Base-by-base conservation (phyloP, 2,797 vertebrate species). In the Glyptemys insculpta region DNA sequence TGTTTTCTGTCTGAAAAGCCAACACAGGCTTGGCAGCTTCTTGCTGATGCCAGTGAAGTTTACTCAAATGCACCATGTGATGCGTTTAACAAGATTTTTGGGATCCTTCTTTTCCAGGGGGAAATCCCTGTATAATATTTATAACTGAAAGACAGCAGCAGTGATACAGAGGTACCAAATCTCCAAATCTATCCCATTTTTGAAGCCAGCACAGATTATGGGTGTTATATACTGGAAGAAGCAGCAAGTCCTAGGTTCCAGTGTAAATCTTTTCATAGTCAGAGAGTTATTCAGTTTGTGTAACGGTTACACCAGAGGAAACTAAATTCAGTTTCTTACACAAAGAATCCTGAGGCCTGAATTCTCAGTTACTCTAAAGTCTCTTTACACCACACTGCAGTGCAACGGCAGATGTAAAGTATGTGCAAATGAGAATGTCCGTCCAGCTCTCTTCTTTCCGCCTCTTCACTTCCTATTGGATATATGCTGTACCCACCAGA, bases 1-100 rank as follows among this genome's bases (percentile, higher is more conserved):
- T 90, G 87, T 37, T 95, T 92, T 86, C 92, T 95, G 74, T 95
- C 90, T 89, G 90, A 76, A 74, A 90, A 87, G 23, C 47, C n/a
- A 56, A n/a, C 29, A 57, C 34, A 2, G 59, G 25, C 90, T 80
- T 81, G 96, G 97, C 79, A 89, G 81, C 86, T 87, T 37, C 21
- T 31, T 0, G 4, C 47, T 27, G 0, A 29, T 86, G 83, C 85
- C 94, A 82, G 74, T n/a, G 89, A 11, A 4, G 27, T n/a, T 88
- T 83, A 89, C 5, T 37, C 6, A 41, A 18, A 87, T 8, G 94
- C 80, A 44, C 87, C 10, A 0, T 2, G 49, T 83, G 81, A 83
- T 87, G 95, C 65, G 16, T 85, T 37, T 76, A 37, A 37, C 7
- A 37, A 23, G 74, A 18, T 54, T 78, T 89, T 44, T 74, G 76